Percentiles rank a stretch among this genome's conserved stretches.
Conservation (phyloP, 2,113 vertebrate species). For the Aythya baeri region DNA sequence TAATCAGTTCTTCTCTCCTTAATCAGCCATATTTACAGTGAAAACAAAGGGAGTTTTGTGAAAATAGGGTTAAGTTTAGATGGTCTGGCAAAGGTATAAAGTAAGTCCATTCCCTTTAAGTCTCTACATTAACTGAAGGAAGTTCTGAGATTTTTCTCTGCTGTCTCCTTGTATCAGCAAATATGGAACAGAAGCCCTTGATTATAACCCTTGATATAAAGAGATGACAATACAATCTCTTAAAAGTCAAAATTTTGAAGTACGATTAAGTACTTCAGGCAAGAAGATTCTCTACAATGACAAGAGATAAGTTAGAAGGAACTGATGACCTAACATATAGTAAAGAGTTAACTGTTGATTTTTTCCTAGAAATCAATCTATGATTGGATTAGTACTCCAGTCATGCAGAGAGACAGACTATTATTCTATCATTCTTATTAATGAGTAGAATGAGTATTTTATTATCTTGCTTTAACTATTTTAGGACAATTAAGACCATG, state of each 20-base stretch:
- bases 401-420: neutral
- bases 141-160: neutral
- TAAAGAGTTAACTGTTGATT: neutral
- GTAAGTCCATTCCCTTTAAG: neutral
- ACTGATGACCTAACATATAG: neutral
- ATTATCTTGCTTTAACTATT: conserved; percentile 8
- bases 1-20: neutral
- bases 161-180: neutral
- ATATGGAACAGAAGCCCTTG: neutral
- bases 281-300: neutral
- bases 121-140: neutral
- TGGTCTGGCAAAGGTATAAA: neutral
- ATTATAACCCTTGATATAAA: neutral
- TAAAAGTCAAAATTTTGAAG: neutral
- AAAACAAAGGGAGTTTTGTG: neutral
- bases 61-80: neutral
- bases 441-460: neutral
- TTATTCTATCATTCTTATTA: neutral
- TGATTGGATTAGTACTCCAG: neutral
- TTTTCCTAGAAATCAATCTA: neutral
- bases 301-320: neutral
- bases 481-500: neutral
- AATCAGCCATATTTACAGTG: neutral
- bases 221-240: neutral
- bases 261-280: neutral